Conservation (phyloP, 1,140 invertebrate species). For the Brachystomella parvula region DNA sequence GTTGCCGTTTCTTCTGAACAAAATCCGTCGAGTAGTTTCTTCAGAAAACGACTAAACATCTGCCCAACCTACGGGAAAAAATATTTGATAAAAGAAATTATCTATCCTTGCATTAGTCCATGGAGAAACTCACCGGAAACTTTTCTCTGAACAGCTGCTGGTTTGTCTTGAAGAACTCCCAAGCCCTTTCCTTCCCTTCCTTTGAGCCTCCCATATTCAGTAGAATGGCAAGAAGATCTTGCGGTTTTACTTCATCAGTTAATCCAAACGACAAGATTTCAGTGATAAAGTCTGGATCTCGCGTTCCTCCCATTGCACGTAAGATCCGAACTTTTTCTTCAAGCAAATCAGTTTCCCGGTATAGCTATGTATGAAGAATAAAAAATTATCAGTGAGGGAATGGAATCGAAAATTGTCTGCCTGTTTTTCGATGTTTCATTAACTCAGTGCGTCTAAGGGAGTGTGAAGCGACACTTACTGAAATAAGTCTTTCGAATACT, state of each 20-base stretch:
- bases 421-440: no score
- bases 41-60: constrained; percentile 68
- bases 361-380: constrained; percentile 56
- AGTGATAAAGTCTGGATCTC: constrained; percentile 57
- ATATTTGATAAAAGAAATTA: neutral
- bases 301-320: constrained; percentile 65
- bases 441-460: no score
- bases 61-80: neutral
- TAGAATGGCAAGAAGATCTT: constrained; percentile 58
- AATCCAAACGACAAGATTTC: neutral
- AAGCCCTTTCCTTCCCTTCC: constrained; percentile 71
- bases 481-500: neutral
- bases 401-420: no score
- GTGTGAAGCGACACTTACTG: no score
- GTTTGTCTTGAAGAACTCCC: constrained; percentile 82
- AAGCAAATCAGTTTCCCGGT: constrained; percentile 72
- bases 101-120: neutral
- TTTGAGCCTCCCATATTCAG: constrained; percentile 64
- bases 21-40: constrained; percentile 79
- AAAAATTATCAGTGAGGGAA: no score
- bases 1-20: constrained; percentile 64
- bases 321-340: constrained; percentile 88
- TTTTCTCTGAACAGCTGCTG: constrained; percentile 62
- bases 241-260: neutral
- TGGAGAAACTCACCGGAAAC: constrained; percentile 59